These are phyloP conservation scores for Caenorhabditis drosophilae DNA, from an alignment of 2,888 invertebrate species.

Conservation along the genomic window DNA sequence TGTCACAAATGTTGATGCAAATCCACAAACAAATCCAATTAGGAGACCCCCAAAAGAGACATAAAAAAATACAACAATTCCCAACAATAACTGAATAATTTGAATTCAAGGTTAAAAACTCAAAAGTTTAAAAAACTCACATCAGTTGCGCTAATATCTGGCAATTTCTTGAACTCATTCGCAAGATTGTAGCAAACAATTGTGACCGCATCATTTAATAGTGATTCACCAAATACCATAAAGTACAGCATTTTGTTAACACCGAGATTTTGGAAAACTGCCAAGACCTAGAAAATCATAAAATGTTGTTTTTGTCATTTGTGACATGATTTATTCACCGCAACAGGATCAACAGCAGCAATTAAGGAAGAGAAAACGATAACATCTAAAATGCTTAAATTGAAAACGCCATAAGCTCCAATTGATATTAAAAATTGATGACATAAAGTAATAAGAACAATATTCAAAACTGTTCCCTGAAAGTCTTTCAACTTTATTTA, in stretches of 20 bases:
- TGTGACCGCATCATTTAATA: conserved; percentile 75
- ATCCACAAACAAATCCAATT: conserved; percentile 72
- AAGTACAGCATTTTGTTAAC: conserved; percentile 75
- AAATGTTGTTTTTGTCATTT: neutral
- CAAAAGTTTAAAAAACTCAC: conserved; percentile 38
- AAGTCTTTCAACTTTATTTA: conserved; percentile 14
- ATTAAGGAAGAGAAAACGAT: conserved; percentile 74
- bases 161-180: conserved; percentile 70
- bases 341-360: conserved; percentile 75
- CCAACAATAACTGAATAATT: no score
- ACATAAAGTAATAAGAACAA: conserved; percentile 58
- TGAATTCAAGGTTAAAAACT: neutral
- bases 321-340: conserved; percentile 69
- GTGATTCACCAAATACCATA: conserved; percentile 74
- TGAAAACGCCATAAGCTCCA: conserved; percentile 61
- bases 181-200: conserved; percentile 74
- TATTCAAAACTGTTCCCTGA: conserved; percentile 69
- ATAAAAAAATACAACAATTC: no score
- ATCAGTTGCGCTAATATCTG: conserved; percentile 58
- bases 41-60: conserved; percentile 72
- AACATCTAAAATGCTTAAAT: conserved; percentile 61
- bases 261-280: conserved; percentile 70
- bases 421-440: conserved; percentile 45
- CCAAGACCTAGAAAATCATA: conserved; percentile 45
- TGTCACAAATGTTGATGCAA: conserved; percentile 71